phyloP scores from a whole-genome alignment of 2,888 invertebrate genomes.

The Prosapia bicincta region DNA sequence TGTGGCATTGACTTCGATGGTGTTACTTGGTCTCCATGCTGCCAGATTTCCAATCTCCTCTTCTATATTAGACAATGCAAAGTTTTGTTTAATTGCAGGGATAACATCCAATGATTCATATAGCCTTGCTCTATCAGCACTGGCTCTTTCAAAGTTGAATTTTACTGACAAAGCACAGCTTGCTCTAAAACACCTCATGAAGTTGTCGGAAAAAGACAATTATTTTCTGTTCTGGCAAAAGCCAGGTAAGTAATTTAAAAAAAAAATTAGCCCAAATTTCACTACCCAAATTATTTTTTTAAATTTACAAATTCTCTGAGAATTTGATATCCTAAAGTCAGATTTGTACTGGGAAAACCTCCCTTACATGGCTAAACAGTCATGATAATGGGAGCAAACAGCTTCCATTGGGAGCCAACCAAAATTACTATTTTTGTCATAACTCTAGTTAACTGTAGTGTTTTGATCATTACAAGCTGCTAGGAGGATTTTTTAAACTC shows the following conservation, averaged over 20 bases:
- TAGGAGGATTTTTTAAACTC: too few relatives aligned
- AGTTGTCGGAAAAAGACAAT: neutral
- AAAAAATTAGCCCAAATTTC: too few relatives aligned
- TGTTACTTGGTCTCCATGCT: constrained; percentile 6
- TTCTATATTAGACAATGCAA: constrained; percentile 6
- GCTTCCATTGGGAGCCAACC: too few relatives aligned
- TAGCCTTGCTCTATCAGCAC: constrained; percentile 15
- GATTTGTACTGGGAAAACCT: too few relatives aligned
- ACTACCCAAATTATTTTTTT: too few relatives aligned
- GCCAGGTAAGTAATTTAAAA: constrained; percentile 32
- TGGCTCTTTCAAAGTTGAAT: constrained; percentile 10
- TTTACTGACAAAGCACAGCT: constrained; percentile 1
- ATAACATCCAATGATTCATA: neutral
- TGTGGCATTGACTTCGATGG: constrained; percentile 10
- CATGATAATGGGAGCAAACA: too few relatives aligned
- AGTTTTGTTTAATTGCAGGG: constrained; percentile 24
- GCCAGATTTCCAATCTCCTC: neutral
- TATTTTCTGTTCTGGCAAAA: constrained; percentile 20
- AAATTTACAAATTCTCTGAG: too few relatives aligned
- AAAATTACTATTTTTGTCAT: too few relatives aligned
- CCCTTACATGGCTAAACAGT: too few relatives aligned
- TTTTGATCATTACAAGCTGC: too few relatives aligned
- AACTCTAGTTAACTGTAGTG: too few relatives aligned
- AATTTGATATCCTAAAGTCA: too few relatives aligned
- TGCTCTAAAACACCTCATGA: neutral